Evolutionary conservation across 2,888 invertebrate species (phyloP).

Genomic region (Lithophane socia): DNA sequence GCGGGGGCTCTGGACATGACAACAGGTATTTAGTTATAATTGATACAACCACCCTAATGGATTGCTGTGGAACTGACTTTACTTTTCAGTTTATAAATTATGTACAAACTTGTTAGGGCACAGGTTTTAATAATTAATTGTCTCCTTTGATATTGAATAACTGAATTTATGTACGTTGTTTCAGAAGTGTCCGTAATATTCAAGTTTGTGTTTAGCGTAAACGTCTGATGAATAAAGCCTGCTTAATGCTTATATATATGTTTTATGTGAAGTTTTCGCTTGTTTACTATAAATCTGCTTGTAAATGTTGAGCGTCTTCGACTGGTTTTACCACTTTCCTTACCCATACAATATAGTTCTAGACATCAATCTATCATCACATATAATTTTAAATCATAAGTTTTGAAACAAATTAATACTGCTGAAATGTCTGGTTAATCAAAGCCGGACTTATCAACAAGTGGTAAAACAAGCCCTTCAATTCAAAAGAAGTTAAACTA

Average conservation of each 20-base stretch:
- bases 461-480: slow-evolving; percentile 41
- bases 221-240: slow-evolving; percentile 34
- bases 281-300: slow-evolving; percentile 34
- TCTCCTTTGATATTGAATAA: slow-evolving; percentile 49
- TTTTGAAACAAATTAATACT: neutral
- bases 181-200: slow-evolving; percentile 31
- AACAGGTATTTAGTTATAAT: slow-evolving; percentile 91
- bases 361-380: neutral
- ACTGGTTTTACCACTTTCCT: slow-evolving; percentile 42
- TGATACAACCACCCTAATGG: slow-evolving; percentile 52
- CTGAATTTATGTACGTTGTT: slow-evolving; percentile 47
- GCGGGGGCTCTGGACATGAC: slow-evolving; percentile 94
- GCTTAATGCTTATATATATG: slow-evolving; percentile 48
- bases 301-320: slow-evolving; percentile 11
- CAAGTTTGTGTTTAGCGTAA: slow-evolving; percentile 45
- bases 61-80: slow-evolving; percentile 52
- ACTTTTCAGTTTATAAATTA: slow-evolving; percentile 54
- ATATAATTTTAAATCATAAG: neutral
- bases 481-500: slow-evolving; percentile 4
- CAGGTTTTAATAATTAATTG: slow-evolving; percentile 51
- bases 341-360: too few relatives aligned
- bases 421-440: neutral
- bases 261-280: slow-evolving; percentile 40
- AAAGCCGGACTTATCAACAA: neutral
- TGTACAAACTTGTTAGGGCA: slow-evolving; percentile 41